Conservation (phyloP, 2,797 vertebrate genomes). For the Crypturellus tataupa region DNA sequence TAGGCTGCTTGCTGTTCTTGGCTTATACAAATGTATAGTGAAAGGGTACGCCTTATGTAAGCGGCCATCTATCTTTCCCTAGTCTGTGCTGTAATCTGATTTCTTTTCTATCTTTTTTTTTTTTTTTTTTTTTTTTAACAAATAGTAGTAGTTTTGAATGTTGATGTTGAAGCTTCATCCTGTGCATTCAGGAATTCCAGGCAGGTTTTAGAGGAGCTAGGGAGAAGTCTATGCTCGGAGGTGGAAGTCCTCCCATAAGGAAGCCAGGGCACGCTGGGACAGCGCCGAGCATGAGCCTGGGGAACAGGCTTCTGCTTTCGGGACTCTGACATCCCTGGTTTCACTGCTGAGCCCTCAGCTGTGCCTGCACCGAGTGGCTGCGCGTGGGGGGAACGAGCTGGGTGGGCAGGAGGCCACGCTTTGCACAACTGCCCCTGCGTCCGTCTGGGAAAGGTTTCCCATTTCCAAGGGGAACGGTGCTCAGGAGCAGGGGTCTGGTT, state of each 20-base stretch:
- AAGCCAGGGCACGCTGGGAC: no score
- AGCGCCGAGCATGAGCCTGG: not conserved
- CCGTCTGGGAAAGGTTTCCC: not conserved
- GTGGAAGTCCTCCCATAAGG: not conserved
- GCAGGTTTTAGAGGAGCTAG: not conserved
- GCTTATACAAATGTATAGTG: constrained; percentile 55
- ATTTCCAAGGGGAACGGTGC: not conserved
- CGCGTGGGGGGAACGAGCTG: not conserved
- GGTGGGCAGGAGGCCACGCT: accelerated
- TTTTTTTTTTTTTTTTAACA: not conserved
- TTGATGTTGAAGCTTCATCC: not conserved
- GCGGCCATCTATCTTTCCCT: not conserved
- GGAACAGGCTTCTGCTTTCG: not conserved
- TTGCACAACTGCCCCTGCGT: not conserved
- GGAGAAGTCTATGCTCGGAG: not conserved
- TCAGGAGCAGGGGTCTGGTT: not conserved
- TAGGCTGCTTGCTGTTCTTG: constrained; percentile 38
- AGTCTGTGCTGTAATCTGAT: not conserved
- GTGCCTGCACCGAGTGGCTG: not conserved
- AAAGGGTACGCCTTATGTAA: constrained; percentile 54
- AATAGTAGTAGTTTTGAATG: not conserved
- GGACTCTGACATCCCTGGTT: not conserved
- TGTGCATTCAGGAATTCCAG: not conserved
- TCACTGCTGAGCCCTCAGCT: not conserved
- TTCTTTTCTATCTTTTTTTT: not conserved